Percentiles rank a stretch among this genome's conserved stretches.
Conservation (phyloP, 2,888 invertebrate species). For the Uloborus plumipes region DNA sequence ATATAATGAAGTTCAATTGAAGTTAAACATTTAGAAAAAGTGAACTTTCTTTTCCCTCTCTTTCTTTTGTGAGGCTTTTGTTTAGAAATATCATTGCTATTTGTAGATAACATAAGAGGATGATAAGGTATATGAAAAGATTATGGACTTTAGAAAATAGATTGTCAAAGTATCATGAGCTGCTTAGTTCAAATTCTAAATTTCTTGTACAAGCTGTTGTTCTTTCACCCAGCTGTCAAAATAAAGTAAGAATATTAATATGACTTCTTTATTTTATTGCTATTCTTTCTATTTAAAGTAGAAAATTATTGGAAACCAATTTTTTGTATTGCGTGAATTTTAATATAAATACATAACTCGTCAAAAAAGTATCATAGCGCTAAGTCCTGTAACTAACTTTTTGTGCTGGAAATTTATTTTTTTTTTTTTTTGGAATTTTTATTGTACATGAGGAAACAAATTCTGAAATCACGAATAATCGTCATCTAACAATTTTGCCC, state of each 20-base stretch:
- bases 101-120: conserved; percentile 42
- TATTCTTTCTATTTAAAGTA: not conserved
- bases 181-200: conserved; percentile 33
- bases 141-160: conserved; percentile 44
- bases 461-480: no score
- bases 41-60: no score
- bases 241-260: conserved; percentile 46
- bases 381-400: no score
- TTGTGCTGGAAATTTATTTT: no score
- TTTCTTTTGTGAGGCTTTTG: not conserved
- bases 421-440: no score
- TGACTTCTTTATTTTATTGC: not conserved
- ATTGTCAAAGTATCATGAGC: conserved; percentile 33
- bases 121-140: conserved; percentile 53
- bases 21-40: no score
- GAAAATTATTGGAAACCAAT: not conserved
- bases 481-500: no score
- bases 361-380: no score
- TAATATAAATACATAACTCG: no score
- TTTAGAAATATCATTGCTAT: conserved; percentile 9
- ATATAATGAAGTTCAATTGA: no score
- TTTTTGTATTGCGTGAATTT: no score
- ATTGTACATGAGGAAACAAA: no score
- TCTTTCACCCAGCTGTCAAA: conserved; percentile 33
- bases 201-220: conserved; percentile 28